Base-by-base conservation (phyloP, 2,888 invertebrate genomes). In the Himalopsyche tibetana region DNA sequence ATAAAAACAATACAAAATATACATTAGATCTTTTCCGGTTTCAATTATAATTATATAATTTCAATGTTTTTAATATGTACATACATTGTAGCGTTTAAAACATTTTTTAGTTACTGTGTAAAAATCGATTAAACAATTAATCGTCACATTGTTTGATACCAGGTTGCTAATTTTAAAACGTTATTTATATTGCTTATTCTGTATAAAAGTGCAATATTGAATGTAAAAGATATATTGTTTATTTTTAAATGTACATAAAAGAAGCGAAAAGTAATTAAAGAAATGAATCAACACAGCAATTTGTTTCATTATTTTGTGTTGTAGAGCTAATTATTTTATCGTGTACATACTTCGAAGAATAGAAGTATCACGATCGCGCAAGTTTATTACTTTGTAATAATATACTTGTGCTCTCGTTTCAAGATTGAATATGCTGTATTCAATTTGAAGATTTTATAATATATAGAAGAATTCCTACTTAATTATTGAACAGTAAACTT, bases 201-300 rank as follows among this genome's bases (percentile, higher is more conserved):
- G 74, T 74, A 15, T 74, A 38, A 69, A 51, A 38, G 74, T 74
- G 74, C 74, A 74, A 74, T 74, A 74, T 74, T 4, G 74, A 74
- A 74, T 74, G 74, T 74, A 12, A 74, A 74, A 74, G 80, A 42
- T 82, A 80, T 85, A 83, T 83, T 79, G 82, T 80, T 83, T 83
- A 85, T 85, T 83, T 83, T 85, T 82, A 40, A 85, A 79, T 81
- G 82, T 85, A 74, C 83, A 85, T 79, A 80, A 63, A 45, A 19
- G 51, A 83, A 83, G 80, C 36, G 55, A 85, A 83, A 19, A 42
- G 15, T 55, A 79, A 85, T 85, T 85, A 85, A 85, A 85, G 51
- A 55, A 45, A 74, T 82, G 82, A 85, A 55, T 82, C 63, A 82
- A 79, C 56, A 82, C 38, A 28, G 45, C 17, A 36, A 55, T 74